Evolutionary conservation across 1,140 invertebrate genomes (phyloP).

Genomic region (Aphidius gifuensis): DNA sequence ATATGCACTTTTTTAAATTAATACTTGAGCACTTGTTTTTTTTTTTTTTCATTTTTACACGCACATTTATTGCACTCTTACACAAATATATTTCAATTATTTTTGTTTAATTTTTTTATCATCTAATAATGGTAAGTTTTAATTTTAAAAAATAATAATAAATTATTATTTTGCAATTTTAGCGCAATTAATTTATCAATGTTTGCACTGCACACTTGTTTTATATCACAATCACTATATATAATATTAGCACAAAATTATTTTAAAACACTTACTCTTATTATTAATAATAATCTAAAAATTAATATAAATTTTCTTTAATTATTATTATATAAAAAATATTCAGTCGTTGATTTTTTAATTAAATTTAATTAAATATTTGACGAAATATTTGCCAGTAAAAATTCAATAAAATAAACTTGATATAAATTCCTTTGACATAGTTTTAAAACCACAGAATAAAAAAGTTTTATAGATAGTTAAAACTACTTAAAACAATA

Average conservation of each 20-base stretch:
- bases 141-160: too few relatives aligned
- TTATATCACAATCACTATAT: too few relatives aligned
- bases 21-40: constrained; percentile 5
- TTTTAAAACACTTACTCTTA: too few relatives aligned
- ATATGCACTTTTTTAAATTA: neutral
- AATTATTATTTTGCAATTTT: too few relatives aligned
- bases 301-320: too few relatives aligned
- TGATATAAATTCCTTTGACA: constrained; percentile 4
- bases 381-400: constrained; percentile 7
- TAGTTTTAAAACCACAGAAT: neutral
- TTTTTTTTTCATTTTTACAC: neutral
- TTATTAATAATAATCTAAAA: too few relatives aligned
- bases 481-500: too few relatives aligned
- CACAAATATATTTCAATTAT: neutral
- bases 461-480: too few relatives aligned
- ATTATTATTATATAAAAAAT: neutral
- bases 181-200: too few relatives aligned
- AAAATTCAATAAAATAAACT: neutral
- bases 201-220: too few relatives aligned
- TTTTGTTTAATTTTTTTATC: neutral
- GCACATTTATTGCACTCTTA: constrained; percentile 8
- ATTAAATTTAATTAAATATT: constrained; percentile 1
- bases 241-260: too few relatives aligned
- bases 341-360: neutral
- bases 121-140: too few relatives aligned